Base-by-base conservation (phyloP, 1,140 invertebrate genomes). In the Propsilocerus akamusi region DNA sequence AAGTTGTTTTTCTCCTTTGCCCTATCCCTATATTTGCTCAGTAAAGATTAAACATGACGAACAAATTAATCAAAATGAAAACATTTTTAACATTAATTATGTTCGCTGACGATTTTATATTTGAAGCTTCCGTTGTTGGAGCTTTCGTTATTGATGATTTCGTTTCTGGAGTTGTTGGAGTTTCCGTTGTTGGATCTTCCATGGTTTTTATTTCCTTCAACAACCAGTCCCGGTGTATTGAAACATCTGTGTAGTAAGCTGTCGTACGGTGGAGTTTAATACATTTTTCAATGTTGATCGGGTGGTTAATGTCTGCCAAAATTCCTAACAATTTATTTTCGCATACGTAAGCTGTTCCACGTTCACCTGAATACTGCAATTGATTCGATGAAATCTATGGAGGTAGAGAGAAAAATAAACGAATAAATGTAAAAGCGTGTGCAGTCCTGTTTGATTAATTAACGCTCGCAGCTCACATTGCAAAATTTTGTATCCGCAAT, bases 361-460 rank as follows among this genome's bases (percentile, higher is more conserved):
- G 34, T 17, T 41, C 34, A 10, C 10, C 22, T 20, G 34, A 41
- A 20, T 41, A 17, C 22, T 6, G 17, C 34, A 41, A 41, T 14
- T 20, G 17, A 41, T 20, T 41, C 14, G 14, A 41, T n/a, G 34
- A 17, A 17, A 14, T 41, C 34, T 41, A 10, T 20, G 22, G 4
- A 20, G 14, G 22, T 7, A 41, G 34, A 17, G 12, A 20, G 32
- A 10, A 20, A 41, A 20, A 41, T 4, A 37, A 37, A 37, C 8
- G 22, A 41, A 41, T 17, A 17, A 8, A 17, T 5, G 34, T 20
- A 41, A 41, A n/a, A n/a, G n/a, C n/a, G n/a, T n/a, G n/a, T n/a
- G n/a, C n/a, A n/a, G n/a, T n/a, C n/a, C n/a, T n/a, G n/a, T n/a
- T 41, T 41, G 34, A 41, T 41, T 41, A 41, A 41, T 41, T 20